Evolutionary conservation across 1,140 invertebrate species (phyloP).

Genomic region (Drosophila teissieri): DNA sequence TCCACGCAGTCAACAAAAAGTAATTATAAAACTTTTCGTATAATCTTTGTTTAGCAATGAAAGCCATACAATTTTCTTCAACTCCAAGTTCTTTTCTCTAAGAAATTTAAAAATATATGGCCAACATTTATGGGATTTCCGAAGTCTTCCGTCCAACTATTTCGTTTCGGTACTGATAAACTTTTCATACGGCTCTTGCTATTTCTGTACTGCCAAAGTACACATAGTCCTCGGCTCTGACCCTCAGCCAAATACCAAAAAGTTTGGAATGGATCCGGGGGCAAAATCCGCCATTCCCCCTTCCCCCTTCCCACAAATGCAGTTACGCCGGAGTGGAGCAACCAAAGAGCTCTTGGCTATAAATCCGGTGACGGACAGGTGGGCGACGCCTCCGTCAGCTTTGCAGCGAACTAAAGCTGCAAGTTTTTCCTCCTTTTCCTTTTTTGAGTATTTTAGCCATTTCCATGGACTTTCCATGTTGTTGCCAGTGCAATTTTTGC

Average conservation of each 20-base stretch:
- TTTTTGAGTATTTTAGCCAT: background rate
- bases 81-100: background rate
- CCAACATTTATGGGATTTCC: constrained; percentile 40
- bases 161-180: constrained; percentile 34
- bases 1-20: constrained; percentile 1
- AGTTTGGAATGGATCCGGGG: constrained; percentile 11
- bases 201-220: constrained; percentile 35
- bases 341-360: constrained; percentile 27
- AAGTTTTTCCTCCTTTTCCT: constrained; percentile 5
- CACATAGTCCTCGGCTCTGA: constrained; percentile 18
- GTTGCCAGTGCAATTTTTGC: constrained; percentile 37
- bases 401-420: constrained; percentile 17
- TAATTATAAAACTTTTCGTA: constrained; percentile 38
- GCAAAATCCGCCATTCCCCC: background rate
- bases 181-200: constrained; percentile 39
- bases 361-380: constrained; percentile 53
- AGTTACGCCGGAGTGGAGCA: background rate
- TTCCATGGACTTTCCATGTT: constrained; percentile 15
- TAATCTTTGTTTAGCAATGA: constrained; percentile 22
- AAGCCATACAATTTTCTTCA: constrained; percentile 6
- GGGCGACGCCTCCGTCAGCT: constrained; percentile 19
- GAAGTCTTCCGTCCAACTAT: constrained; percentile 14
- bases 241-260: constrained; percentile 23
- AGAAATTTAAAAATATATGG: constrained; percentile 36
- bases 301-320: constrained; percentile 2